A percentile compares a stretch with the other conserved stretches of the same genome.
phyloP scores from a whole-genome alignment of 2,113 vertebrate genomes.

The Callipepla squamata region DNA sequence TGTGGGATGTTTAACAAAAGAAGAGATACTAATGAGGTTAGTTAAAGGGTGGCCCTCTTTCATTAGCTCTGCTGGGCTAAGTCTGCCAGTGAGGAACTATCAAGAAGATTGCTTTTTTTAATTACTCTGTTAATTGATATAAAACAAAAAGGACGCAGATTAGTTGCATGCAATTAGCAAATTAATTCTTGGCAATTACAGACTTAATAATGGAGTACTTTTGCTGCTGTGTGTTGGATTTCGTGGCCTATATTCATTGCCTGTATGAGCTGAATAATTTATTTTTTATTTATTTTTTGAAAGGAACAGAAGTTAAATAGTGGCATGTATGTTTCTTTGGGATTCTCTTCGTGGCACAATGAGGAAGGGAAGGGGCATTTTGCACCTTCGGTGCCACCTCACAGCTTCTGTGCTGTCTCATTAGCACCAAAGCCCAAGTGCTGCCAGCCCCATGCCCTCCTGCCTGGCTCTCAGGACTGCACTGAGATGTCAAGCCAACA shows the following conservation, averaged over 20 bases:
- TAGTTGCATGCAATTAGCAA: constrained; percentile 94
- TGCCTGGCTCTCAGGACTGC: background rate
- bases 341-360: background rate
- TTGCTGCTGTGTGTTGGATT: constrained; percentile 76
- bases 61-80: constrained; percentile 65
- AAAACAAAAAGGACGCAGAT: constrained; percentile 90
- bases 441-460: background rate
- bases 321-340: background rate
- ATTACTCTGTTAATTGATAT: constrained; percentile 96
- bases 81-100: constrained; percentile 71
- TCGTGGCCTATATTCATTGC: constrained; percentile 57
- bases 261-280: constrained; percentile 47
- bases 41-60: constrained; percentile 68
- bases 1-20: constrained; percentile 58
- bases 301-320: constrained; percentile 48
- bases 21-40: constrained; percentile 71
- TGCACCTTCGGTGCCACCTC: background rate
- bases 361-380: background rate
- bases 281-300: background rate
- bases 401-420: background rate
- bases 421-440: background rate
- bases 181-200: constrained; percentile 90
- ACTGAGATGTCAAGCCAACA: background rate
- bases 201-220: constrained; percentile 87
- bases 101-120: constrained; percentile 83